A percentile compares a stretch with the other conserved stretches of the same genome.
Conservation (phyloP, 2,888 invertebrate species). For the Mythimna vitellina region DNA sequence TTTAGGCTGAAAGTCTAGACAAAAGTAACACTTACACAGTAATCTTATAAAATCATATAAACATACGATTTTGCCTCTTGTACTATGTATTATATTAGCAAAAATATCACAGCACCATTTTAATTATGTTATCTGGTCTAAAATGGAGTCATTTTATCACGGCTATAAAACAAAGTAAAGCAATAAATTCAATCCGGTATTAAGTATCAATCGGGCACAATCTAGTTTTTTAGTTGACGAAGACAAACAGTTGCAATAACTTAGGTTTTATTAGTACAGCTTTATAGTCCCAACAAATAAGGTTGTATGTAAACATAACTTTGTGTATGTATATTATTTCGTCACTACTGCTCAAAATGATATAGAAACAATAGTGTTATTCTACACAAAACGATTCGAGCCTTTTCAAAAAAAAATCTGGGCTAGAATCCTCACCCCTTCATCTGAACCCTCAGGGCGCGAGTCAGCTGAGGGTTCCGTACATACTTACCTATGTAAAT, state of each 20-base stretch:
- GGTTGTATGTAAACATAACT: not conserved
- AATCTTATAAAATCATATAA: not conserved
- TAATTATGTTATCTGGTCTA: constrained; percentile 35
- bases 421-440: no score
- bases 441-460: no score
- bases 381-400: no score
- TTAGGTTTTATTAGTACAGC: constrained; percentile 43
- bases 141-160: constrained; percentile 47
- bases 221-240: constrained; percentile 42
- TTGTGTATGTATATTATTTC: not conserved
- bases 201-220: constrained; percentile 25
- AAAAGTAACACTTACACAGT: no score
- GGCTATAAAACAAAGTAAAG: constrained; percentile 48
- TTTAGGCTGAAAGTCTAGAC: no score
- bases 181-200: constrained; percentile 49
- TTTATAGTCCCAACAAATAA: not conserved
- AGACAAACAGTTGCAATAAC: constrained; percentile 38
- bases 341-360: not conserved
- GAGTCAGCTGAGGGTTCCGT: no score
- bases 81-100: not conserved
- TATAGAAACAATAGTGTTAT: not conserved
- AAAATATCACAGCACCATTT: constrained; percentile 10
- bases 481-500: no score
- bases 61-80: not conserved
- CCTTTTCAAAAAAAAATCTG: no score